phyloP scores from a whole-genome alignment of 2,113 vertebrate genomes.

The Microcebus jonahi region DNA sequence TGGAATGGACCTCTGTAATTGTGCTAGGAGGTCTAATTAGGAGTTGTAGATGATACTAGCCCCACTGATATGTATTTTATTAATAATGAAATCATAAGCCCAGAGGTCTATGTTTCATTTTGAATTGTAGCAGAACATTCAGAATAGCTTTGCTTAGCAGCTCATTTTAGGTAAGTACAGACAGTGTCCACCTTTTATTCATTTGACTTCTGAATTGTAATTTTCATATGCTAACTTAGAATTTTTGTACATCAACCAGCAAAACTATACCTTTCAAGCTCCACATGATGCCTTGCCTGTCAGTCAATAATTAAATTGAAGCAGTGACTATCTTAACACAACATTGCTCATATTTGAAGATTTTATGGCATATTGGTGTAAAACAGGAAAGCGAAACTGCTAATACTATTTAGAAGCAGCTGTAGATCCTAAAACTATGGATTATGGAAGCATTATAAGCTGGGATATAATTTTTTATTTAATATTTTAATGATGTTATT shows the following conservation, averaged over 20 bases:
- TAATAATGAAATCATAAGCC: not conserved
- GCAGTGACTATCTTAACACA: constrained; percentile 29
- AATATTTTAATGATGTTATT: constrained; percentile 33
- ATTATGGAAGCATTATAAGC: constrained; percentile 34
- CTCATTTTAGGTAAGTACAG: constrained; percentile 36
- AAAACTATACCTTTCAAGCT: constrained; percentile 39
- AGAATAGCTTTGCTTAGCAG: not conserved
- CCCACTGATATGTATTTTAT: not conserved
- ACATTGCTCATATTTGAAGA: constrained; percentile 5
- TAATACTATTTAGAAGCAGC: constrained; percentile 27
- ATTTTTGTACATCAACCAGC: constrained; percentile 4
- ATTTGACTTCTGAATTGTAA: constrained; percentile 40
- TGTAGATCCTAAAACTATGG: not conserved
- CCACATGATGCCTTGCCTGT: not conserved
- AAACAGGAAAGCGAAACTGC: constrained; percentile 19
- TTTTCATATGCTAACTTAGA: constrained; percentile 52
- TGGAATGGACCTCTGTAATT: not conserved
- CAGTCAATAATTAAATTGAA: constrained; percentile 25
- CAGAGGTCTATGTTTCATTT: not conserved
- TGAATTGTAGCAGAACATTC: constrained; percentile 29
- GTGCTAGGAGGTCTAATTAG: constrained; percentile 45
- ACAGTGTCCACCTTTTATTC: constrained; percentile 28
- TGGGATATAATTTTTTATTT: constrained; percentile 29
- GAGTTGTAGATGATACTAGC: not conserved
- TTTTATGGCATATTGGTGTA: constrained; percentile 17